Evolutionary conservation across 2,113 vertebrate species (phyloP), one percentile per base, ranked within the genome.

Genomic region (Prochilodus magdalenae): DNA sequence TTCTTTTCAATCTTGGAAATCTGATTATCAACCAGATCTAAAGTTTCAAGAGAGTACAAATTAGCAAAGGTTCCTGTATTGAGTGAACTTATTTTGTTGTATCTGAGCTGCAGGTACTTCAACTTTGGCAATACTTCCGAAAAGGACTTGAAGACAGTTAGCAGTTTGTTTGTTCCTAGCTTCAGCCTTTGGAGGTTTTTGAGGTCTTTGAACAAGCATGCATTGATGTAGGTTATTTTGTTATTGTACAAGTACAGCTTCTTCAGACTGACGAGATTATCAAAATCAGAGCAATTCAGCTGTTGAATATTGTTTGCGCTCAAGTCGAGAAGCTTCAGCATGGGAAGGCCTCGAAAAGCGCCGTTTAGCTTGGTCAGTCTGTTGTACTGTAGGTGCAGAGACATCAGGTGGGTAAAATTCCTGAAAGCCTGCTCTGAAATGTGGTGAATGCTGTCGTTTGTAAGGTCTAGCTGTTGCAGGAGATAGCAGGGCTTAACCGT

Each of bases 381-480:
- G 5, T 62, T n/a, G 67, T 6, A 93, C 14, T 51, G 53, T 22
- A 55, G 14, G 53, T 55, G 18, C 53, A 55, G 53, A 22, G 53
- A 20, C 5, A 22, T 22, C 5, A 55, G 20, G 18, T 55, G 53
- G 36, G 7, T 0, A 80, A 67, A 95, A 81, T 13, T 4, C 29
- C 76, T 94, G 92, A 55, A 8, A 87, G 75, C 0, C 73, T 22
- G 0, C 59, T 67, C 18, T 0, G 53, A 1, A 5, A 92, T 73
- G 0, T 0, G 0, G 16, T 3, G 0, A 3, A 94, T 85, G 0
- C 4, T 0, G 24, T 92, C 93, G 0, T 27, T 0, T 10, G 36
- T 4, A 10, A 94, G 26, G 76, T 92, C 87, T 18, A 94, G 27
- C n/a, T 89, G 69, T 0, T 69, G 85, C n/a, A 95, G 1, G 0